A percentile compares a stretch with the other conserved stretches of the same genome.
These are phyloP conservation scores for Tetrax tetrax DNA, from an alignment of 2,113 vertebrate genomes.

Conservation along the genomic window DNA sequence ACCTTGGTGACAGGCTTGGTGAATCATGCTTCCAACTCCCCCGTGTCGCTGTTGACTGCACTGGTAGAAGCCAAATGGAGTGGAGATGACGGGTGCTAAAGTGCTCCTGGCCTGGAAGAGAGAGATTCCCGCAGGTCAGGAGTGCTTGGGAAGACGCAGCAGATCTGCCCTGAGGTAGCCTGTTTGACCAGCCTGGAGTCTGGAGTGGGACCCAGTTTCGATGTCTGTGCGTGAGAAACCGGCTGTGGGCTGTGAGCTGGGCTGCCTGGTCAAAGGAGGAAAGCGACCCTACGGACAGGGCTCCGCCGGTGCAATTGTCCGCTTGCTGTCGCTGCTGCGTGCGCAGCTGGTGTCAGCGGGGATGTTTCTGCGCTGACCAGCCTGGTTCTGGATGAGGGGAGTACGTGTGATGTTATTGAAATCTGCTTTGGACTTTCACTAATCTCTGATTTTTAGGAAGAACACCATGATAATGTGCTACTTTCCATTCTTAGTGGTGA, in stretches of 20 bases:
- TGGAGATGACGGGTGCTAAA: background rate
- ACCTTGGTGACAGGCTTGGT: background rate
- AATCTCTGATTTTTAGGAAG: background rate
- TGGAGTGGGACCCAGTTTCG: too few relatives aligned
- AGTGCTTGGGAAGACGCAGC: background rate
- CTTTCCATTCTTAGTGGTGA: background rate
- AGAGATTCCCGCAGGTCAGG: background rate
- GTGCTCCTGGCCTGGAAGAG: too few relatives aligned
- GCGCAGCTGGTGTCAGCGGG: background rate
- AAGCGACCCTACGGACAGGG: accelerated
- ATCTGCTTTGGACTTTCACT: background rate
- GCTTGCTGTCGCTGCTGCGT: background rate
- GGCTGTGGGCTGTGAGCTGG: background rate
- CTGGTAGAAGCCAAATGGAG: background rate
- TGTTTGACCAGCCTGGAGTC: background rate
- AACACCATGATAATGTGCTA: background rate
- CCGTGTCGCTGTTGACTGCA: background rate
- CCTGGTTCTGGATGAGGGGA: background rate
- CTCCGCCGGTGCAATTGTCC: background rate
- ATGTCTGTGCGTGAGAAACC: background rate
- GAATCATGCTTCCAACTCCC: background rate
- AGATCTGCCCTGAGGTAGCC: background rate
- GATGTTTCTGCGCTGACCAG: too few relatives aligned
- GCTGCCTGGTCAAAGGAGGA: background rate
- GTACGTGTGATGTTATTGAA: accelerated